A percentile compares a stretch with the other conserved stretches of the same genome.
phyloP scores from a whole-genome alignment of 1,140 invertebrate species.

The Diorhabda carinulata region DNA sequence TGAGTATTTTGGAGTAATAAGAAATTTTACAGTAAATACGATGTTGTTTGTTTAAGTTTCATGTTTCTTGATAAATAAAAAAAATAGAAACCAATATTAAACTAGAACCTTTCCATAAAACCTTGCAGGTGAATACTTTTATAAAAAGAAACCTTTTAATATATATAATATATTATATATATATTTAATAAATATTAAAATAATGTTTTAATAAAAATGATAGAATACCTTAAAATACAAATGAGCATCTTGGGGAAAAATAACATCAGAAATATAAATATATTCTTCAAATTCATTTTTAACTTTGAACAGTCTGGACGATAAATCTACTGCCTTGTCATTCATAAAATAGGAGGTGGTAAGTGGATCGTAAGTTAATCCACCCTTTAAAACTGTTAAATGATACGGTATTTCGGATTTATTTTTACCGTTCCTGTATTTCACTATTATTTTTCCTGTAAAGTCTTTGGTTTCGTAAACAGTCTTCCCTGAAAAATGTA shows the following conservation, averaged over 20 bases:
- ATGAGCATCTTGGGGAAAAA: constrained; percentile 58
- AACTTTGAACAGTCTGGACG: constrained; percentile 57
- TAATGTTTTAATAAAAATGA: not conserved
- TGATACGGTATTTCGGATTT: constrained; percentile 56
- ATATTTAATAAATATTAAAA: not conserved
- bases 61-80: no score
- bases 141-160: no score
- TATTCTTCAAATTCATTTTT: constrained; percentile 69
- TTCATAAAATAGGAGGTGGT: constrained; percentile 55
- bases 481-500: constrained; percentile 50
- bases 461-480: constrained; percentile 55
- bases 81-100: no score
- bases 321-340: constrained; percentile 46
- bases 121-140: no score
- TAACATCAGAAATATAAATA: constrained; percentile 66
- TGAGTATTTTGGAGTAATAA: no score
- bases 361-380: constrained; percentile 54
- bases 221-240: constrained; percentile 57
- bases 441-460: constrained; percentile 65
- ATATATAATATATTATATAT: constrained; percentile 12
- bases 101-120: no score
- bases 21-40: no score
- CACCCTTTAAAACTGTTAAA: constrained; percentile 55
- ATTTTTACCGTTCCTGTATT: constrained; percentile 63
- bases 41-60: no score